A percentile compares a stretch with the other conserved stretches of the same genome.
Conservation (phyloP, 2,888 invertebrate genomes). For the Ophion slaviceki region DNA sequence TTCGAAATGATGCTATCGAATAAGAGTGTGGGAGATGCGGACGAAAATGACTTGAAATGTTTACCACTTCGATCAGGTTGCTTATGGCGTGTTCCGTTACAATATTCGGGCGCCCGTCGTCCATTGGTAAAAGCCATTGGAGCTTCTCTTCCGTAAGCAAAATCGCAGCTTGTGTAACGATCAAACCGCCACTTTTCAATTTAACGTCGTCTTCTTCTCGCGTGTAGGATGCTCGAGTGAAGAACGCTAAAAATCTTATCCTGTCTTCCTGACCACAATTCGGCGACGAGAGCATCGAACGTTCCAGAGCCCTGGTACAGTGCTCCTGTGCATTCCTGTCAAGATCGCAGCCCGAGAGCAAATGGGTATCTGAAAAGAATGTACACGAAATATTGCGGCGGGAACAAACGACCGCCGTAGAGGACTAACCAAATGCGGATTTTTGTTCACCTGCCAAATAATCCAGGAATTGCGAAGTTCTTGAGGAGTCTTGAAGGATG, state of each 20-base stretch:
- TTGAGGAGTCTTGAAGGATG: slow-evolving; percentile 84
- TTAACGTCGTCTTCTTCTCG: slow-evolving; percentile 74
- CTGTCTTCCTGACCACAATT: slow-evolving; percentile 79
- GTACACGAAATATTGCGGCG: not conserved
- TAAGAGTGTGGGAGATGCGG: not conserved
- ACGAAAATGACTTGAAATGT: slow-evolving; percentile 60
- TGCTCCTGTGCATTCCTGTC: slow-evolving; percentile 80
- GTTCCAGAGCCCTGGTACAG: slow-evolving; percentile 75
- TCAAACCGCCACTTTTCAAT: slow-evolving; percentile 75
- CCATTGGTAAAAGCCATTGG: slow-evolving; percentile 83
- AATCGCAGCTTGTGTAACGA: slow-evolving; percentile 81
- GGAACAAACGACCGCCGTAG: not conserved
- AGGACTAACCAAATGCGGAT: not conserved
- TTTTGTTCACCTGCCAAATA: slow-evolving; percentile 83
- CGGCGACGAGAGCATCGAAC: slow-evolving; percentile 74
- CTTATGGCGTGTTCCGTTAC: slow-evolving; percentile 84
- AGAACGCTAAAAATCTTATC: slow-evolving; percentile 82
- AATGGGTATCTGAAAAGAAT: slow-evolving; percentile 78
- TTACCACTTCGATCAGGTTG: slow-evolving; percentile 85
- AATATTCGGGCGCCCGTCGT: slow-evolving; percentile 76
- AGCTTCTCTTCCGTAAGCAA: slow-evolving; percentile 83
- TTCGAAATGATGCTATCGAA: slow-evolving; percentile 27
- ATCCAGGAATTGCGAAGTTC: slow-evolving; percentile 85
- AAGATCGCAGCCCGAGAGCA: slow-evolving; percentile 83
- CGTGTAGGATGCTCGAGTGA: slow-evolving; percentile 82